These are phyloP conservation scores for Chanos chanos DNA, from an alignment of 2,797 vertebrate genomes.

Conservation along the genomic window DNA sequence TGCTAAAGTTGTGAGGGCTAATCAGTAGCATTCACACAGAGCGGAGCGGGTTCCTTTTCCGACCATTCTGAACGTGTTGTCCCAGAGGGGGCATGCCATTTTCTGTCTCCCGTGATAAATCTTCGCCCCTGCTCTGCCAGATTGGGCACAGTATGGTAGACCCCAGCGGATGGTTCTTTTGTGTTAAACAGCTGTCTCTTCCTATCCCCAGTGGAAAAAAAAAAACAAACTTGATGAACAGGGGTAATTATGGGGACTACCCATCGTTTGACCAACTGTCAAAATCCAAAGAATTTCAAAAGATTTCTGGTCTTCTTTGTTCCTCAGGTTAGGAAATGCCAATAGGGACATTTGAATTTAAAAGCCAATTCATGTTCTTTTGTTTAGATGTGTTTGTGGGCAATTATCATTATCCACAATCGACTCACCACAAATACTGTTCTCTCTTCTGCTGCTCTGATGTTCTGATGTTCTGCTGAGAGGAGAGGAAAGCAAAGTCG, in stretches of 20 bases:
- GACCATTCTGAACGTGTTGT: background rate
- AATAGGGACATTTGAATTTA: background rate
- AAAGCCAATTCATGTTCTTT: background rate
- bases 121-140: background rate
- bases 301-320: constrained; percentile 6
- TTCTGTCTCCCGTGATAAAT: background rate
- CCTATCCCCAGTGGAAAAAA: constrained; percentile 11
- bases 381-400: too few relatives aligned
- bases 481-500: too few relatives aligned
- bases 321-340: background rate
- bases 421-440: too few relatives aligned
- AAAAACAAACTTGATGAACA: constrained; percentile 34
- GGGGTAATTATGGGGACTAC: constrained; percentile 29
- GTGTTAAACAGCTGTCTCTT: constrained; percentile 22
- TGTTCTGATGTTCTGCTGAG: too few relatives aligned
- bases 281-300: constrained; percentile 12
- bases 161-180: constrained; percentile 3
- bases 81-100: background rate
- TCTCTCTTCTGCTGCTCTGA: too few relatives aligned
- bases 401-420: too few relatives aligned
- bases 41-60: background rate
- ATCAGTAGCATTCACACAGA: background rate
- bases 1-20: background rate
- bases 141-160: constrained; percentile 5
- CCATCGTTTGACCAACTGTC: constrained; percentile 10